Evolutionary conservation across 1,140 invertebrate species (phyloP).

Genomic region (Halesus radiatus): DNA sequence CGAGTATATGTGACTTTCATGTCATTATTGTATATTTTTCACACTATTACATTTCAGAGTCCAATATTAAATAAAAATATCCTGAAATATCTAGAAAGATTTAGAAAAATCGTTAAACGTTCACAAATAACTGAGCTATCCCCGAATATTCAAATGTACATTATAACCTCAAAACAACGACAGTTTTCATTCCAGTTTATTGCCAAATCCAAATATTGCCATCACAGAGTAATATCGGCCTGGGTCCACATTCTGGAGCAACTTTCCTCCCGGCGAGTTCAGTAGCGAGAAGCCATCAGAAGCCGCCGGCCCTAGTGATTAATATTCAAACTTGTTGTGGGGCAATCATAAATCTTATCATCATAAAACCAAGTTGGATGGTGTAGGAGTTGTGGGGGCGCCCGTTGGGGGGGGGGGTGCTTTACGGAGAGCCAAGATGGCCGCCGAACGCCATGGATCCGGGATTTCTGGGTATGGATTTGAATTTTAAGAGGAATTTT

Average conservation of each 20-base stretch:
- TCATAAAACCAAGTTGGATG: conserved; percentile 55
- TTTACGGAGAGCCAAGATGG: conserved; percentile 36
- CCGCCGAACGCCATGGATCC: background rate
- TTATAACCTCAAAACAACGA: background rate
- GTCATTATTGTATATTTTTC: too few relatives aligned
- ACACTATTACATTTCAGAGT: too few relatives aligned
- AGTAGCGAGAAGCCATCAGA: conserved; percentile 48
- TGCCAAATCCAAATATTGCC: background rate
- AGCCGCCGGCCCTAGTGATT: conserved; percentile 54
- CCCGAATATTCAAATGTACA: background rate
- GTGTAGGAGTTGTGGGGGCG: background rate
- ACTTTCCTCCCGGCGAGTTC: background rate
- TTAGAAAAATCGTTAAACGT: too few relatives aligned
- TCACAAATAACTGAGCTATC: too few relatives aligned
- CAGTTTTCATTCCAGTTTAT: background rate
- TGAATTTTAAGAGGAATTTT: conserved; percentile 8
- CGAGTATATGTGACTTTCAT: too few relatives aligned
- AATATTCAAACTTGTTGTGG: conserved; percentile 58
- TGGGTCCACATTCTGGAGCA: background rate
- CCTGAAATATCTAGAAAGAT: too few relatives aligned
- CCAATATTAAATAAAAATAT: too few relatives aligned
- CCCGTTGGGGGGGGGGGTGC: background rate
- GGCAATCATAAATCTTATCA: conserved; percentile 59
- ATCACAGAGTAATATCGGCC: conserved; percentile 27
- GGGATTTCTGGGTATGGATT: background rate